Percentiles rank a stretch among this genome's conserved stretches.
These are phyloP conservation scores for Anadara kagoshimensis DNA, from an alignment of 1,140 invertebrate species.

Conservation along the genomic window DNA sequence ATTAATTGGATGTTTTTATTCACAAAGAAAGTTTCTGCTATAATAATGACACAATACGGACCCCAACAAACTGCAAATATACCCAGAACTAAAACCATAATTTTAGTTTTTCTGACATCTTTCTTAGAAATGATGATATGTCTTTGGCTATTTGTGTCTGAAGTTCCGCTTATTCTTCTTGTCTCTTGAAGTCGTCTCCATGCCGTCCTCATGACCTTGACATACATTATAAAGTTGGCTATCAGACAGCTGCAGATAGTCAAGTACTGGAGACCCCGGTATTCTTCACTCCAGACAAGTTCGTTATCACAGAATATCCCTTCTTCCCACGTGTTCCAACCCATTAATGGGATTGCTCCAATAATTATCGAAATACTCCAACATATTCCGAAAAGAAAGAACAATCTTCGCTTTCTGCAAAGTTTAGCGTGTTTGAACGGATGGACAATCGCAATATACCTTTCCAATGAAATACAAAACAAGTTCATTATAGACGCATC, in stretches of 20 bases:
- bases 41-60: conserved; percentile 30
- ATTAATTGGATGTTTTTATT: conserved; percentile 14
- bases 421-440: conserved; percentile 33
- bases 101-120: conserved; percentile 37
- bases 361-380: conserved; percentile 35
- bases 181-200: not conserved
- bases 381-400: conserved; percentile 8
- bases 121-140: not conserved
- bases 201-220: conserved; percentile 31
- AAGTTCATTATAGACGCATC: conserved; percentile 40
- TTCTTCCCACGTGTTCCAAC: conserved; percentile 32
- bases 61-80: conserved; percentile 41
- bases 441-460: conserved; percentile 39
- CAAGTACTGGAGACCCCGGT: conserved; percentile 7
- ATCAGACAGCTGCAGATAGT: conserved; percentile 20
- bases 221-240: conserved; percentile 34
- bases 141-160: not conserved
- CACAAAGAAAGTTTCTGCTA: conserved; percentile 29
- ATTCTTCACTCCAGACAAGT: conserved; percentile 14
- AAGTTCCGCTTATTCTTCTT: not conserved
- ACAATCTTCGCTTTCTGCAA: conserved; percentile 10
- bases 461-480: conserved; percentile 40
- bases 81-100: conserved; percentile 37
- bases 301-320: conserved; percentile 24
- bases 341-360: conserved; percentile 28